Evolutionary conservation across 2,797 vertebrate genomes (phyloP), one percentile per base, ranked within the genome.

Genomic region (Muscicapa comitata): DNA sequence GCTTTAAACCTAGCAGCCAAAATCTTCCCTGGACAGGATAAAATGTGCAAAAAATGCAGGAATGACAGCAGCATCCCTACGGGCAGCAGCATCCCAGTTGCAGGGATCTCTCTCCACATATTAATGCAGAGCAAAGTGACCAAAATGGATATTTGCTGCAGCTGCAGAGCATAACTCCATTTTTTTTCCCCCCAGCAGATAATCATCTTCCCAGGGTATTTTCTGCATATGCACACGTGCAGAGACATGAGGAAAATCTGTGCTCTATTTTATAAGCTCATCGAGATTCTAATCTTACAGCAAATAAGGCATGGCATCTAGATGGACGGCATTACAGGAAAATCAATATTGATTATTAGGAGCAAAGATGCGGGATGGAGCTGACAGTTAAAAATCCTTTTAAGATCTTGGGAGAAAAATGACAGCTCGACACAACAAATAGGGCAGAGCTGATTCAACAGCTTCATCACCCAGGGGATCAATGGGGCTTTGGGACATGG

Each of bases 271-370:
- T 87, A 96, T 84, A 86, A 96, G 95, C 94, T 95, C 91, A 82
- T 95, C 35, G 62, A 95, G 95, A 97, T 97, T 96, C 94, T 80
- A 94, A 97, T 96, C 95, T 75, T 58, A 35, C 91, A 83, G 93
- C 94, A 97, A 97, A 97, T 86, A 95, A 95, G 96, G 77, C 94
- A 90, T 75, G 93, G 95, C 93, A 88, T 88, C 86, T 78, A 92
- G 94, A 97, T 96, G 96, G 96, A 96, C 33, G 38, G 94, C 19
- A 67, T 93, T 81, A 95, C 62, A 31, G 74, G 90, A 74, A 98
- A 98, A 97, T 98, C 97, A 97, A 94, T 98, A 97, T 96, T 97
- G 97, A 98, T 97, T 97, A 96, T 94, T 90, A 96, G 90, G 51
- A 96, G 91, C 90, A 95, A 96, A 96, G 94, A 95, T 61, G 88